A percentile compares a stretch with the other conserved stretches of the same genome.
These are phyloP conservation scores for Papilio demoleus DNA, from an alignment of 2,888 invertebrate species.

Conservation along the genomic window DNA sequence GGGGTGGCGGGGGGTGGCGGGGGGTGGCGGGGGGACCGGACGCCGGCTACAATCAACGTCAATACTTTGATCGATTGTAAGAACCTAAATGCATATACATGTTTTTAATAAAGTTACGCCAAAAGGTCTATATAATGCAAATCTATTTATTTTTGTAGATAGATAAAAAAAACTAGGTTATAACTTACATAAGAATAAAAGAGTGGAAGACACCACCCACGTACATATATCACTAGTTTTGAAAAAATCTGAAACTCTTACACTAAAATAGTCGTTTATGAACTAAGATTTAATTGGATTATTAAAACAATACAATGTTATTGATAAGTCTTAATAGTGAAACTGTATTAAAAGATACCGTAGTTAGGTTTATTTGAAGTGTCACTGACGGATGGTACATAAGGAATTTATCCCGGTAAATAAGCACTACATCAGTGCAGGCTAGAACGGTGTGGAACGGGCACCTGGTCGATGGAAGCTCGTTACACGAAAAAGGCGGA, in stretches of 20 bases:
- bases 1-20: too few species aligned
- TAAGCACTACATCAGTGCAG: not conserved
- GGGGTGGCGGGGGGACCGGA: not conserved
- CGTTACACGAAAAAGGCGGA: constrained; percentile 44
- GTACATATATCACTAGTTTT: too few species aligned
- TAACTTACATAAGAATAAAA: too few species aligned
- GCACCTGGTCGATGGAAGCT: constrained; percentile 12
- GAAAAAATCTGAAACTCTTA: too few species aligned
- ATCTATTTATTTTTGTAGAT: not conserved
- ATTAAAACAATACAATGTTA: too few species aligned
- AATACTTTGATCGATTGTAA: constrained; percentile 33
- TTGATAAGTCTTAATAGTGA: too few species aligned
- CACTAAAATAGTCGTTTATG: too few species aligned
- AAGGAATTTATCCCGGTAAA: constrained; percentile 21
- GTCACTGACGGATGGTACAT: constrained; percentile 9
- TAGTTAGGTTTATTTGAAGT: not conserved
- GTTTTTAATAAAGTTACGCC: constrained; percentile 17
- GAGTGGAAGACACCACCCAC: too few species aligned
- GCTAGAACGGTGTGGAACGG: constrained; percentile 4
- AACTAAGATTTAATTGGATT: too few species aligned
- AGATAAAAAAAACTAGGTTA: too few species aligned
- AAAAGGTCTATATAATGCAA: not conserved
- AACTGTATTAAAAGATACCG: not conserved
- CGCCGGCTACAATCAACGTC: constrained; percentile 33
- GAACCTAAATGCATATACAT: constrained; percentile 16